A percentile compares a stretch with the other conserved stretches of the same genome.
These are phyloP conservation scores for Thunnus thynnus DNA, from an alignment of 2,113 vertebrate genomes.

Conservation along the genomic window DNA sequence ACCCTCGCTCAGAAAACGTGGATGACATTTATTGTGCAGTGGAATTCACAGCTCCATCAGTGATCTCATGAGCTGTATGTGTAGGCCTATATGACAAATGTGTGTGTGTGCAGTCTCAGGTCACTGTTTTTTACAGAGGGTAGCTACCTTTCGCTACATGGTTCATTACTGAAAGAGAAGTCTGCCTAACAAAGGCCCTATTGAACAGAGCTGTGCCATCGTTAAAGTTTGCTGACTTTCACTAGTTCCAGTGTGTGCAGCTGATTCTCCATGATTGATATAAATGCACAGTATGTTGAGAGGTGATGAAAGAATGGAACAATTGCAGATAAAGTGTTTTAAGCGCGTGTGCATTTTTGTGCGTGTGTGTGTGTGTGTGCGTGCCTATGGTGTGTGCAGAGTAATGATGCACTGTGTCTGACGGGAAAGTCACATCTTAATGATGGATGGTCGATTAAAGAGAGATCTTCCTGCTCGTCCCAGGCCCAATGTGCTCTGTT, in stretches of 20 bases:
- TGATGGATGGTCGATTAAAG: constrained; percentile 78
- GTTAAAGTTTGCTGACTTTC: constrained; percentile 64
- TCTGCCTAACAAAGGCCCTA: constrained; percentile 52
- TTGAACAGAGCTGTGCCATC: constrained; percentile 51
- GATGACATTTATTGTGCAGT: constrained; percentile 68
- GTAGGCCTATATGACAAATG: constrained; percentile 11
- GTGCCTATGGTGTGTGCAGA: constrained; percentile 43
- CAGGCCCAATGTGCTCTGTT: constrained; percentile 67
- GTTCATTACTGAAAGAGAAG: constrained; percentile 56
- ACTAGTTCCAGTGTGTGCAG: constrained; percentile 21
- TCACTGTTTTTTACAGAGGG: constrained; percentile 58
- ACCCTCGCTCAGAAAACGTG: constrained; percentile 38
- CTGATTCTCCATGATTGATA: constrained; percentile 27
- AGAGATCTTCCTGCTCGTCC: constrained; percentile 67
- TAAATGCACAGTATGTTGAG: constrained; percentile 33
- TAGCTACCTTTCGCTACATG: constrained; percentile 32
- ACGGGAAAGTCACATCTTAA: constrained; percentile 73
- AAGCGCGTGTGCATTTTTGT: neutral
- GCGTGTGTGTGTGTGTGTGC: constrained; percentile 19
- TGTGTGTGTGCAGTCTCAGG: constrained; percentile 53
- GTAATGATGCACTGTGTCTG: constrained; percentile 71
- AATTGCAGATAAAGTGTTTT: constrained; percentile 46
- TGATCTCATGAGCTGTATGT: constrained; percentile 35
- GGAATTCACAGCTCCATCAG: constrained; percentile 56
- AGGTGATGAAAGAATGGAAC: constrained; percentile 55